Evolutionary conservation across 2,888 invertebrate species (phyloP).

Genomic region (Chymomyza procnemis): DNA sequence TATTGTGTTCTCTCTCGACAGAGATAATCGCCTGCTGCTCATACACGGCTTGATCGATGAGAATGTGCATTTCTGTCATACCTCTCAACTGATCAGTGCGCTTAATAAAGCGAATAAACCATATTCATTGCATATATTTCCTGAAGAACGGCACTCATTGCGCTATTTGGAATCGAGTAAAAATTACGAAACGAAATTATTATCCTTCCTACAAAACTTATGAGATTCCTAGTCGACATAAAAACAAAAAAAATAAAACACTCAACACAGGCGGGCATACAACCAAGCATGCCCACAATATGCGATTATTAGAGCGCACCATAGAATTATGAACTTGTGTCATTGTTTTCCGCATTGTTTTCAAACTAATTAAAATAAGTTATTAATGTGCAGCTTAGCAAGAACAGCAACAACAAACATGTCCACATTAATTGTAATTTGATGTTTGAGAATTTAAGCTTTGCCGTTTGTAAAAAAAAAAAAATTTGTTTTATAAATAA

Average conservation of each 20-base stretch:
- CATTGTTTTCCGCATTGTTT: conserved; percentile 17
- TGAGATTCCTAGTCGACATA: conserved; percentile 77
- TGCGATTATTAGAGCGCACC: neutral
- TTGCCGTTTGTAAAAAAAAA: neutral
- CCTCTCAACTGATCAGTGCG: conserved; percentile 92
- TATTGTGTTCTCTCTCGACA: conserved; percentile 63
- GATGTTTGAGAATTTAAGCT: conserved; percentile 22
- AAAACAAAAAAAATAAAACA: too few relatives aligned
- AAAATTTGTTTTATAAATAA: neutral
- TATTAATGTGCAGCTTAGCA: neutral
- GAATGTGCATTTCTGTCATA: conserved; percentile 99
- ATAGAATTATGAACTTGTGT: neutral
- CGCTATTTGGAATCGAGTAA: conserved; percentile 95
- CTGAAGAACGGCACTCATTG: conserved; percentile 96
- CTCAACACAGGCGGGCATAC: neutral
- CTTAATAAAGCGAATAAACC: conserved; percentile 97
- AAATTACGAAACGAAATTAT: conserved; percentile 96
- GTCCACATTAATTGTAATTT: conserved; percentile 20
- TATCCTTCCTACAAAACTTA: conserved; percentile 93
- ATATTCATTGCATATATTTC: conserved; percentile 95
- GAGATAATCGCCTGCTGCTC: conserved; percentile 92
- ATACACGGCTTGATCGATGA: conserved; percentile 99
- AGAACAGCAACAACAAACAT: conserved; percentile 3
- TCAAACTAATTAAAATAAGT: neutral
- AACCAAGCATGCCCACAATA: neutral